Percentiles rank a stretch among this genome's conserved stretches.
phyloP scores from a whole-genome alignment of 2,888 invertebrate species.

The Harpagoxenus sublaevis region DNA sequence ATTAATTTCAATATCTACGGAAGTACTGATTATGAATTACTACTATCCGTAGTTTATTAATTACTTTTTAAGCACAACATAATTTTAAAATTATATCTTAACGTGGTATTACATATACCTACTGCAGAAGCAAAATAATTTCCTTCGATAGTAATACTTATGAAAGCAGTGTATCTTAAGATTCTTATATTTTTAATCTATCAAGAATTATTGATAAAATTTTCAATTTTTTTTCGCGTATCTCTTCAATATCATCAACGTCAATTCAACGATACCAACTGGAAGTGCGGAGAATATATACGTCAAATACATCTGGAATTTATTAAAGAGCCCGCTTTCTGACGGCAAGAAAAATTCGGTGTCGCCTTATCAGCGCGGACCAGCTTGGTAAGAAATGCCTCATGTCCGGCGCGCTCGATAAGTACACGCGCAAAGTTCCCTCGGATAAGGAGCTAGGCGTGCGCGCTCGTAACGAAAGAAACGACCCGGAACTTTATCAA shows the following conservation, averaged over 20 bases:
- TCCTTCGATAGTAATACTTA: not conserved
- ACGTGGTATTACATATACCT: too few relatives aligned
- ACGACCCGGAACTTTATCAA: conserved; percentile 77
- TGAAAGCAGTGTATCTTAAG: not conserved
- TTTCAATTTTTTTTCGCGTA: not conserved
- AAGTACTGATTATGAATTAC: not conserved
- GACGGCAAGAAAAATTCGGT: conserved; percentile 60
- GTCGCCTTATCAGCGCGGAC: conserved; percentile 66
- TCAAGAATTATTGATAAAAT: not conserved
- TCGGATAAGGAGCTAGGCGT: conserved; percentile 66
- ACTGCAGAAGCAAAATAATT: not conserved
- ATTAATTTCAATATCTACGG: not conserved
- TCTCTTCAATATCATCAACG: not conserved
- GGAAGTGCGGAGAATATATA: conserved; percentile 13
- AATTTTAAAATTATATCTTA: conserved; percentile 1
- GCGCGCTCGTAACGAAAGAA: conserved; percentile 74
- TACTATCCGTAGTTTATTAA: not conserved
- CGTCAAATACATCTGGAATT: conserved; percentile 12
- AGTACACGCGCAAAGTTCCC: conserved; percentile 73
- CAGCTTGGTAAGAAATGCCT: conserved; percentile 53
- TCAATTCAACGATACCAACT: not conserved
- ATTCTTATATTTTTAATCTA: not conserved
- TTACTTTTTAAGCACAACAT: not conserved
- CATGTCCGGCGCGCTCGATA: conserved; percentile 62
- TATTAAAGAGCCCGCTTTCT: conserved; percentile 46